Evolutionary conservation across 2,113 vertebrate genomes (phyloP), one percentile per base, ranked within the genome.

Genomic region (Gallinago media): DNA sequence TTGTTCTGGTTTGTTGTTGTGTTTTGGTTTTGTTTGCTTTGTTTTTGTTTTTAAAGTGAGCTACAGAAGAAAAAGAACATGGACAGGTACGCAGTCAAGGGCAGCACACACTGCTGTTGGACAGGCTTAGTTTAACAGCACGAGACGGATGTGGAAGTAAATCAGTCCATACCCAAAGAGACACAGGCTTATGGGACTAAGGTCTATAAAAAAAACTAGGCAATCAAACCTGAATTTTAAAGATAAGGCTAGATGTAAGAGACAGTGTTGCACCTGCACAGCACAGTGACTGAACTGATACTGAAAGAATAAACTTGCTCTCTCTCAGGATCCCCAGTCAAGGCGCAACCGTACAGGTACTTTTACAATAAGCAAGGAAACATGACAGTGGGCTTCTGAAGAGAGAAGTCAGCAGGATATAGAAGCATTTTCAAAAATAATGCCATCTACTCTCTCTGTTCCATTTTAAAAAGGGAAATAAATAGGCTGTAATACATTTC

Each of bases 81-180:
- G 11, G 42, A 49, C 15, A 36, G 66, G 31, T 1, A 2, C 2
- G 0, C 26, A 58, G 44, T 29, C 72, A 49, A 0, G 0, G 15
- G 36, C 29, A 31, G 19, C 38, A 18, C 76, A 54, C 16, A 1
- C 36, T 59, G n/a, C 49, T 46, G 40, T 8, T 72, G 66, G 38
- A 78, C 34, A 77, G 42, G 54, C 31, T 21, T 23, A 12, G 17
- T 46, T 86, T 55, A 26, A 38, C 34, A 67, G 16, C 8, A 36
- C 0, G 0, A 59, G 22, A 46, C 0, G 0, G 2, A 32, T 0
- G 0, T 13, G 76, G 46, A 75, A 56, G 15, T 32, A 50, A 26
- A 34, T 73, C 25, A 23, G 21, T 52, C 50, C 38, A 20, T 42
- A 38, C 4, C 5, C 46, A 67, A 55, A 80, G 22, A 88, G 15